Conservation (phyloP, 1,140 invertebrate species). For the Rhopalosiphum padi region DNA sequence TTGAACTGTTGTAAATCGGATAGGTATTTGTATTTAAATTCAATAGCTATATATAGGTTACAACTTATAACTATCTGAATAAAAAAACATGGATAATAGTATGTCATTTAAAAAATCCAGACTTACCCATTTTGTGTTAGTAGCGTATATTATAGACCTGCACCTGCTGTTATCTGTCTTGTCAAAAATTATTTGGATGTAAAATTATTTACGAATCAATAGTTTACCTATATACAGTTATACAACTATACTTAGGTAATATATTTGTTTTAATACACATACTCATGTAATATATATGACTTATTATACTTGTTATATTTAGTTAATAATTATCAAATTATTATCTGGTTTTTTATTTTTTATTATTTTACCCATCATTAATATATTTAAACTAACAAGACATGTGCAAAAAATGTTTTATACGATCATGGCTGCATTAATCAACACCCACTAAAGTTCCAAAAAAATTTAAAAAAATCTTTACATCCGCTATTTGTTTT, state of each 20-base stretch:
- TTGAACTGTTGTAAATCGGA: not conserved
- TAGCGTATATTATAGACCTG: not conserved
- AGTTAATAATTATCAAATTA: not conserved
- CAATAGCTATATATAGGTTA: not conserved
- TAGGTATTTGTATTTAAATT: not conserved
- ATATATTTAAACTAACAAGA: not conserved
- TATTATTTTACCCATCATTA: not conserved
- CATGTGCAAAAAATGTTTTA: not conserved
- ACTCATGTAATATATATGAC: not conserved
- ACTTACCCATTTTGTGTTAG: not conserved
- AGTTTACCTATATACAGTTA: not conserved
- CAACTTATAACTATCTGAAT: not conserved
- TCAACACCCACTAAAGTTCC: conserved; percentile 26
- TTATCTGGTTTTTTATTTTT: not conserved
- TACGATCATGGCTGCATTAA: not conserved
- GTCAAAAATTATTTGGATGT: not conserved
- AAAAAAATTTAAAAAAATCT: not conserved
- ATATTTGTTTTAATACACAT: not conserved
- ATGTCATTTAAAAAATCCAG: not conserved
- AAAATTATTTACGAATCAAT: not conserved
- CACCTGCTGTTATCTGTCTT: not conserved
- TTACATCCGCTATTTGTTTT: not conserved
- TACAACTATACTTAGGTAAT: not conserved
- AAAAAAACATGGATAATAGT: not conserved
- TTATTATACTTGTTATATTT: not conserved